Base-by-base conservation (phyloP, 2,888 invertebrate species). In the Silvanus unidentatus region DNA sequence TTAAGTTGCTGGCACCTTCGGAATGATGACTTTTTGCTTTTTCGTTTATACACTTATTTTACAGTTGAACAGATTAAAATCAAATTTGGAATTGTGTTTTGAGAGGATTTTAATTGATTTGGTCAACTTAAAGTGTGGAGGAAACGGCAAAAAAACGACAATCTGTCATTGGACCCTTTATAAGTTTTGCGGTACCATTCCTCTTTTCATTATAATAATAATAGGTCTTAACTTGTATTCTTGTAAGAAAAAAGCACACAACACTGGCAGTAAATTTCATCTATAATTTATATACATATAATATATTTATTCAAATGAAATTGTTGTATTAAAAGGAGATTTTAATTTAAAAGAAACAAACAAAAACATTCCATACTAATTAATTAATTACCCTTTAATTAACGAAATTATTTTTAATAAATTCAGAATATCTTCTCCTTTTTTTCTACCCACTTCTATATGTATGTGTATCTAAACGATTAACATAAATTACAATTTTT, bases 141-240 rank as follows among this genome's bases (percentile, higher is more conserved):
- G n/a, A n/a, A n/a, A n/a, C n/a, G n/a, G n/a, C n/a, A 58, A 53
- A 54, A 53, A 60, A 62, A 58, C 57, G 58, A 59, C 62, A 61
- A 66, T 68, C 66, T 65, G 66, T 66, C 64, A 65, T 65, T 66
- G 49, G 47, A n/a, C n/a, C n/a, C n/a, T n/a, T n/a, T n/a, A n/a
- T n/a, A n/a, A n/a, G n/a, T n/a, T n/a, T n/a, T n/a, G n/a, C n/a
- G n/a, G n/a, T n/a, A n/a, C n/a, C n/a, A n/a, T n/a, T n/a, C n/a
- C n/a, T n/a, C n/a, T n/a, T n/a, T n/a, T n/a, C n/a, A n/a, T n/a
- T n/a, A n/a, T n/a, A n/a, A n/a, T n/a, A n/a, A n/a, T n/a, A n/a
- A n/a, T n/a, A n/a, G n/a, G n/a, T n/a, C n/a, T n/a, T n/a, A n/a
- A n/a, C n/a, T n/a, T n/a, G n/a, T n/a, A n/a, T n/a, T n/a, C n/a